Conservation (phyloP, 2,888 invertebrate genomes). For the Hypena proboscidalis region DNA sequence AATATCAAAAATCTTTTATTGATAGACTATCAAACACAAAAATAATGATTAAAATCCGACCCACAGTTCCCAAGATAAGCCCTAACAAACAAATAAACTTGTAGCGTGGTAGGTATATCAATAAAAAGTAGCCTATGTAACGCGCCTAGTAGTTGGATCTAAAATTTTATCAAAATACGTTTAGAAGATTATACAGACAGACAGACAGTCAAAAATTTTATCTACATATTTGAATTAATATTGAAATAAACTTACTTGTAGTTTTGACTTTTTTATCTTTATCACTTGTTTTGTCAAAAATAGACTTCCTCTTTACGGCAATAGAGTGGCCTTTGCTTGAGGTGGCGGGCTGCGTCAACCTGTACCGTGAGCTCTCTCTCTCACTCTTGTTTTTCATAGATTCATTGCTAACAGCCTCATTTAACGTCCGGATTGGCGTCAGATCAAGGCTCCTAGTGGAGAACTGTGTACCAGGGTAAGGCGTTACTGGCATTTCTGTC, state of each 20-base stretch:
- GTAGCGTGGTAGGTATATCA: too few relatives aligned
- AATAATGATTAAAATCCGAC: too few relatives aligned
- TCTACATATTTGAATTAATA: too few relatives aligned
- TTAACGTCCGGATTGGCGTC: constrained; percentile 45
- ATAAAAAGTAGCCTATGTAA: too few relatives aligned
- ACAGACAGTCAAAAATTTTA: too few relatives aligned
- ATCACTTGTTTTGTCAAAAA: constrained; percentile 51
- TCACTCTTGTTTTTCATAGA: constrained; percentile 41
- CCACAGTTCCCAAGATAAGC: too few relatives aligned
- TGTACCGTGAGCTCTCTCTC: constrained; percentile 40
- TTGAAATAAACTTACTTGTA: constrained; percentile 50
- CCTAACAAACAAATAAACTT: not conserved
- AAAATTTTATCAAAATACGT: too few relatives aligned
- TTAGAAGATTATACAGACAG: too few relatives aligned
- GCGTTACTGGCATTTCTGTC: constrained; percentile 46
- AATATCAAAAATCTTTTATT: too few relatives aligned
- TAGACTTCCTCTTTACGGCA: constrained; percentile 59
- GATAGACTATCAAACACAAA: too few relatives aligned
- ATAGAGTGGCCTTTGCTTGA: constrained; percentile 50
- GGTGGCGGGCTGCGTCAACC: constrained; percentile 46
- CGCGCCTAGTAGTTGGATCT: too few relatives aligned
- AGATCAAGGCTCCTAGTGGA: constrained; percentile 26
- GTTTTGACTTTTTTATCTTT: constrained; percentile 37
- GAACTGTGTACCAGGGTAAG: constrained; percentile 35
- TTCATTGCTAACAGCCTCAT: constrained; percentile 36